Evolutionary conservation across 2,888 invertebrate species (phyloP), one percentile per base, ranked within the genome.

Genomic region (Eristalis arbustorum): DNA sequence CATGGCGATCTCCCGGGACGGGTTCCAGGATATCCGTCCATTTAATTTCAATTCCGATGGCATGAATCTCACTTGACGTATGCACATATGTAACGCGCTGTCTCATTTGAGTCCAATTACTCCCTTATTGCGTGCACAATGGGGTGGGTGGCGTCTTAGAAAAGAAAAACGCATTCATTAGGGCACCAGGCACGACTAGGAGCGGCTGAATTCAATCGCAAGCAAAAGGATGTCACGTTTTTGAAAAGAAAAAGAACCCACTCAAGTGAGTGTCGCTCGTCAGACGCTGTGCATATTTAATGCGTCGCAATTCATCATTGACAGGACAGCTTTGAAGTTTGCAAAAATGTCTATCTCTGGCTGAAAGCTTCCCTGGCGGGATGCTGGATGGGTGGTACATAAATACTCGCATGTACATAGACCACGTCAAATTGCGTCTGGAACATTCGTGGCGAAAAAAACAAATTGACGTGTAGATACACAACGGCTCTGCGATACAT

Each of bases 211-310:
- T 61, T 40, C 42, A 59, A 67, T 61, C 25, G 61, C 68, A 42
- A 68, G 61, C 68, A 75, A 67, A 67, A 57, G 13, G 42, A 8
- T 28, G 61, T 76, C 68, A 68, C 68, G 56, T 63, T 68, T 61
- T 22, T 64, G 13, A 66, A 40, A 61, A n/a, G 11, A 23, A 57
- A 10, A 2, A 68, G 62, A 40, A 31, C 22, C 31, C 61, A 57
- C 42, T 6, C 18, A 14, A n/a, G n/a, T n/a, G 25, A 5, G n/a
- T 25, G 14, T 11, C 2, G 10, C 25, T 25, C 59, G 25, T 13
- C 25, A 59, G 25, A 59, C 25, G 59, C 25, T 59, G 10, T 59
- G 59, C 25, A 59, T 59, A 25, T 59, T 57, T 59, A 25, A 59
- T 23, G 59, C 59, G 25, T 14, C 59, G 14, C 59, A 25, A 59